Base-by-base conservation (phyloP, 2,888 invertebrate genomes). In the Archips xylosteana region DNA sequence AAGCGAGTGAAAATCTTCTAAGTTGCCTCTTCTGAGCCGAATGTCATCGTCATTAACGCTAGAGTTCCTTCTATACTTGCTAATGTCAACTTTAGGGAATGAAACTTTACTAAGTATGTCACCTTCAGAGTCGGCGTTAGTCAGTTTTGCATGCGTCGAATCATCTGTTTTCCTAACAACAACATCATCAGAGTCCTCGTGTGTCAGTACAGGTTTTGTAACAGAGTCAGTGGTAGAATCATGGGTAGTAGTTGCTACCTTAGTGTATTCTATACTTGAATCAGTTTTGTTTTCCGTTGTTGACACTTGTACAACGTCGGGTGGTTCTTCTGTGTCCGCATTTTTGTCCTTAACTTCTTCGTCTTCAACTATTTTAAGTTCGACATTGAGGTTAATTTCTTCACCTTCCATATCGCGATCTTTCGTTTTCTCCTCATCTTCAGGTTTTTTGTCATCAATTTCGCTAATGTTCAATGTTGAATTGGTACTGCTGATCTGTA, bases 281-380 rank as follows among this genome's bases (percentile, higher is more conserved):
- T 36, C 15, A 76, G 80, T 83, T 49, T 76, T 72, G 60, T 64
- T 78, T 69, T 83, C 78, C 70, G 74, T 72, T 39, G 75, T 70
- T 66, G 68, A 71, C 51, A 76, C 68, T 64, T 68, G 68, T 3
- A 69, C 68, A 49, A 49, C 71, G 65, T 78, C 74, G 60, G 77
- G 63, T 45, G 75, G 75, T 57, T 71, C 72, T 72, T 76, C 67
- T 13, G 73, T 57, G 57, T 70, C 74, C 32, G 51, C 76, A 36
- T 69, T 76, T 71, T 79, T 82, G 32, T 76, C 74, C 64, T 82
- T 79, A 9, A 79, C 78, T 51, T 94, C 94, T 81, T 90, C 89
- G 72, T 95, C 94, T 87, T 95, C 95, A 57, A 94, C 85, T 67
- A 95, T 95, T 87, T 94, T 93, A 45, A 95, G 87, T 79, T 95